phyloP scores from a whole-genome alignment of 1,140 invertebrate genomes.

The Elymnias hypermnestra region DNA sequence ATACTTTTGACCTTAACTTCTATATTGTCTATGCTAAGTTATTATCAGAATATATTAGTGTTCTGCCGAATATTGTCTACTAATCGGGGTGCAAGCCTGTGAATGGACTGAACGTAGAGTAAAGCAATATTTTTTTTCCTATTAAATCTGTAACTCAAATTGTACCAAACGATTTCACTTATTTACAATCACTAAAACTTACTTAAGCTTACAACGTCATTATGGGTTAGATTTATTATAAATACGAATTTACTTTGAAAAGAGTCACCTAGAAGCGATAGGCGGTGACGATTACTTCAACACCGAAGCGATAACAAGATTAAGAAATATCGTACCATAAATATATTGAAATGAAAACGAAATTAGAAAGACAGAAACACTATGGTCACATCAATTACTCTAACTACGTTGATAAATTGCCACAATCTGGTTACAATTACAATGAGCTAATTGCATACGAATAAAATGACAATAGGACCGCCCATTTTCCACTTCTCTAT shows the following conservation, averaged over 20 bases:
- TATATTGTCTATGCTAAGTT: constrained; percentile 63
- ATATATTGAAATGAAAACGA: constrained; percentile 1
- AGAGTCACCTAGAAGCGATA: constrained; percentile 63
- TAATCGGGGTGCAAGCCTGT: constrained; percentile 50
- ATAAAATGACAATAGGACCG: neutral
- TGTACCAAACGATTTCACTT: constrained; percentile 44
- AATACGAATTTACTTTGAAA: constrained; percentile 31
- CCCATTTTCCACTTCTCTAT: neutral
- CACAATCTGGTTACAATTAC: no score
- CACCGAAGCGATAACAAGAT: constrained; percentile 58
- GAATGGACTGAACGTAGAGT: constrained; percentile 40
- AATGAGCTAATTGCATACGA: constrained; percentile 1
- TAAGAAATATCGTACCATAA: constrained; percentile 32
- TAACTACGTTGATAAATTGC: constrained; percentile 49
- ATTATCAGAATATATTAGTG: constrained; percentile 64
- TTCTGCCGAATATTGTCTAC: constrained; percentile 55
- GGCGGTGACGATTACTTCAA: constrained; percentile 55
- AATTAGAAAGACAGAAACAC: neutral
- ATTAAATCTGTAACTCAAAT: constrained; percentile 42
- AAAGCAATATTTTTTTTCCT: constrained; percentile 38
- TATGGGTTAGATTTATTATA: constrained; percentile 42
- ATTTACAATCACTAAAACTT: constrained; percentile 65
- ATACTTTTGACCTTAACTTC: constrained; percentile 70
- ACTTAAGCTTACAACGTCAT: constrained; percentile 59
- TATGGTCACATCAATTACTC: constrained; percentile 58